Conservation (phyloP, 2,113 vertebrate genomes). For the Genyomyrus donnyi region DNA sequence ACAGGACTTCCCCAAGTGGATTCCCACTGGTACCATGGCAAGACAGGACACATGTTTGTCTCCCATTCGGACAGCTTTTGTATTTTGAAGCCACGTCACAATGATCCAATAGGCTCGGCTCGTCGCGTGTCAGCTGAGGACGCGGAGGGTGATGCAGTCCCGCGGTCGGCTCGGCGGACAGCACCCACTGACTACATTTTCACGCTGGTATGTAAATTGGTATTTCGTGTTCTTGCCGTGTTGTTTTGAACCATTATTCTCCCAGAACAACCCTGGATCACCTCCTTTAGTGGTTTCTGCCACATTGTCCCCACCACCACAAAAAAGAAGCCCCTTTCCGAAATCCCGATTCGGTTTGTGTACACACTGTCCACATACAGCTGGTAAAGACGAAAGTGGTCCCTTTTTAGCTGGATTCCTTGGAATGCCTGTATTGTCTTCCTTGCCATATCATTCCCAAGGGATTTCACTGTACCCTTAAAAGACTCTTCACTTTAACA, state of each 20-base stretch:
- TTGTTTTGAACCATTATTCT: constrained; percentile 4
- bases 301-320: background rate
- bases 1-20: background rate
- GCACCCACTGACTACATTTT: background rate
- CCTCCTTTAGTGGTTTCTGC: background rate
- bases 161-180: background rate
- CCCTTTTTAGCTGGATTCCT: background rate
- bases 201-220: constrained; percentile 12
- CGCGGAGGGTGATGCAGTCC: background rate
- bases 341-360: background rate
- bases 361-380: background rate
- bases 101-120: background rate
- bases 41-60: background rate
- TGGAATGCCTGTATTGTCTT: background rate
- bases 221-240: background rate
- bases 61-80: background rate
- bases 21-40: background rate
- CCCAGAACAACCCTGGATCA: constrained; percentile 3
- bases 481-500: background rate
- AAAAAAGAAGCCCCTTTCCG: background rate
- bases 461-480: background rate
- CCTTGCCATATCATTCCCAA: background rate
- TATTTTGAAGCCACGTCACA: background rate
- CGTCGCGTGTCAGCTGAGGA: background rate
- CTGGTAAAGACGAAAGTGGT: background rate